Percentiles rank a stretch among this genome's conserved stretches.
phyloP scores from a whole-genome alignment of 2,113 vertebrate genomes.

The Sapayoa aenigma region DNA sequence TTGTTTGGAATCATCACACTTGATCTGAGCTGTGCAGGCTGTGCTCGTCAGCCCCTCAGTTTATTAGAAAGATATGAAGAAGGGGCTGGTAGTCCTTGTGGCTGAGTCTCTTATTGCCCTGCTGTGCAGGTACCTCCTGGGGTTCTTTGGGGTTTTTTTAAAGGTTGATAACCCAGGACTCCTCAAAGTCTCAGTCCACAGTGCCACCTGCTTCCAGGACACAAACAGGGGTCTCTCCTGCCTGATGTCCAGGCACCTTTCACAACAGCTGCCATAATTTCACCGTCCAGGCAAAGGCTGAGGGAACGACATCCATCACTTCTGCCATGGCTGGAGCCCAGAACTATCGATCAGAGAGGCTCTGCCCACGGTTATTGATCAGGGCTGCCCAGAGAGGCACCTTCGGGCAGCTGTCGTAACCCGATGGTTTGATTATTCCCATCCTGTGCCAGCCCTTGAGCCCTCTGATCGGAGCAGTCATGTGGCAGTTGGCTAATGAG shows the following conservation, averaged over 20 bases:
- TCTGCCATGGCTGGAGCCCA: background rate
- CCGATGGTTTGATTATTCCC: background rate
- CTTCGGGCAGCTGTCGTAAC: background rate
- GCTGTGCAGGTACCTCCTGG: background rate
- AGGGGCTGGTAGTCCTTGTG: background rate
- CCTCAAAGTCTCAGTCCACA: background rate
- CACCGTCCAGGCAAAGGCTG: background rate
- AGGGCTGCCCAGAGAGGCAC: background rate
- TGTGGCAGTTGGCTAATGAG: conserved; percentile 60
- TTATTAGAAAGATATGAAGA: rapidly evolving
- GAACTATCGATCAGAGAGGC: background rate
- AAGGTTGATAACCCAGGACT: background rate
- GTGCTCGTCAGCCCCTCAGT: rapidly evolving
- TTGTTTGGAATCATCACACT: background rate
- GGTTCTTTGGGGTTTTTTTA: background rate
- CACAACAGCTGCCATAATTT: background rate
- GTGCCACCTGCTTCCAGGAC: background rate
- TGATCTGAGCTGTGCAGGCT: background rate
- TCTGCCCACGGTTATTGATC: background rate
- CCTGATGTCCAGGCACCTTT: background rate
- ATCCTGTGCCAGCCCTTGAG: conserved; percentile 9
- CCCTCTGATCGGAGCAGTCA: conserved; percentile 68
- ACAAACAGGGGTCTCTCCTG: background rate
- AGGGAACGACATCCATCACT: background rate
- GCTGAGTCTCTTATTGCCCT: background rate